phyloP scores from a whole-genome alignment of 2,797 vertebrate species.

The Kryptolebias ocellatus region DNA sequence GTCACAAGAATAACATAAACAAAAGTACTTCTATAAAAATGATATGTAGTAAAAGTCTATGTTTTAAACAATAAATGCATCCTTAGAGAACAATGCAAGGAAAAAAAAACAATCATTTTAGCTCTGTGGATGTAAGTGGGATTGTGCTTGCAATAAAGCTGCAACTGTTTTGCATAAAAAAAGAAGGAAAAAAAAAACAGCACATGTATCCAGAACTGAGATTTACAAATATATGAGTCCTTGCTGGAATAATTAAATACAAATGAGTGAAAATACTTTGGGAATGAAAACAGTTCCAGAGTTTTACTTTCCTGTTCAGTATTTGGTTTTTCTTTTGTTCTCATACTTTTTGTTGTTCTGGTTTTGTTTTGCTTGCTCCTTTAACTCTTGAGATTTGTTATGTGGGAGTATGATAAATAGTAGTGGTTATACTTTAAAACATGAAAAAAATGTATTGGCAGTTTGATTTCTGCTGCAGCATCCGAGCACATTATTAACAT shows the following conservation, averaged over 20 bases:
- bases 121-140: constrained; percentile 18
- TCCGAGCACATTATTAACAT: constrained; percentile 46
- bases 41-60: constrained; percentile 27
- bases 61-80: constrained; percentile 41
- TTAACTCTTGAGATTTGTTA: constrained; percentile 62
- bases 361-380: constrained; percentile 60
- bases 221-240: constrained; percentile 44
- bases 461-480: constrained; percentile 37
- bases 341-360: constrained; percentile 60
- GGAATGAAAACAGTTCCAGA: constrained; percentile 60
- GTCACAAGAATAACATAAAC: constrained; percentile 35
- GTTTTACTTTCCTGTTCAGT: constrained; percentile 56
- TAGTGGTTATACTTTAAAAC: constrained; percentile 48
- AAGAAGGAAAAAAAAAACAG: constrained; percentile 11
- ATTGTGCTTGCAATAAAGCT: constrained; percentile 22
- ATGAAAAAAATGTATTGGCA: constrained; percentile 60
- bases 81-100: background rate
- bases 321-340: constrained; percentile 48
- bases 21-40: constrained; percentile 42
- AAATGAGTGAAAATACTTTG: constrained; percentile 68
- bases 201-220: constrained; percentile 50
- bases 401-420: constrained; percentile 67
- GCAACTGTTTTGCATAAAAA: constrained; percentile 23
- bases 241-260: constrained; percentile 72
- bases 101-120: constrained; percentile 26